Evolutionary conservation across 1,140 invertebrate genomes (phyloP).

Genomic region (Whitmania pigra): DNA sequence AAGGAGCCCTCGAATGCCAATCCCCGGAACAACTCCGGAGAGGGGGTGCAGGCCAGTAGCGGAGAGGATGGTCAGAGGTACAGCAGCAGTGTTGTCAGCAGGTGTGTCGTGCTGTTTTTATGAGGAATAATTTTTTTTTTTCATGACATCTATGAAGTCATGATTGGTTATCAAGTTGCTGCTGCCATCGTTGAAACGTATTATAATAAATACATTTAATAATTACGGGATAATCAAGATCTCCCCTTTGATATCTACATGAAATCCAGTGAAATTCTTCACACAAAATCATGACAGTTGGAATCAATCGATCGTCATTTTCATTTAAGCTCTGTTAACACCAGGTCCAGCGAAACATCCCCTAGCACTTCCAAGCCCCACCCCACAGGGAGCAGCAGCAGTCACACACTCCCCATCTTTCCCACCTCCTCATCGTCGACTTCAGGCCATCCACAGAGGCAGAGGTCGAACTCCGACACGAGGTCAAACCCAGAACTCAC

Average conservation of each 20-base stretch:
- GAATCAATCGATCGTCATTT: neutral
- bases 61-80: neutral
- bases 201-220: too few species aligned
- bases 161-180: too few species aligned
- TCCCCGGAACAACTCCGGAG: too few species aligned
- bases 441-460: neutral
- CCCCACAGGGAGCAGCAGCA: neutral
- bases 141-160: too few species aligned
- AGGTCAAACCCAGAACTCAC: neutral
- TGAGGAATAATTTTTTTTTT: neutral
- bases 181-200: too few species aligned
- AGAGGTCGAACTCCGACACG: neutral
- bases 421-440: neutral
- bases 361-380: neutral
- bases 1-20: neutral
- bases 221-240: too few species aligned
- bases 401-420: neutral
- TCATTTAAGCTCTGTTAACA: neutral
- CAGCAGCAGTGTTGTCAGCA: constrained; percentile 3
- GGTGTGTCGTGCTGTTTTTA: neutral
- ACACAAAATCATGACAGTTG: too few species aligned
- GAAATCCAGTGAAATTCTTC: too few species aligned
- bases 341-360: neutral
- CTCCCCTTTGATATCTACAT: neutral
- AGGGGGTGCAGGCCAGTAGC: too few species aligned